phyloP scores from a whole-genome alignment of 2,113 vertebrate species.

The Phyllostomus discolor region DNA sequence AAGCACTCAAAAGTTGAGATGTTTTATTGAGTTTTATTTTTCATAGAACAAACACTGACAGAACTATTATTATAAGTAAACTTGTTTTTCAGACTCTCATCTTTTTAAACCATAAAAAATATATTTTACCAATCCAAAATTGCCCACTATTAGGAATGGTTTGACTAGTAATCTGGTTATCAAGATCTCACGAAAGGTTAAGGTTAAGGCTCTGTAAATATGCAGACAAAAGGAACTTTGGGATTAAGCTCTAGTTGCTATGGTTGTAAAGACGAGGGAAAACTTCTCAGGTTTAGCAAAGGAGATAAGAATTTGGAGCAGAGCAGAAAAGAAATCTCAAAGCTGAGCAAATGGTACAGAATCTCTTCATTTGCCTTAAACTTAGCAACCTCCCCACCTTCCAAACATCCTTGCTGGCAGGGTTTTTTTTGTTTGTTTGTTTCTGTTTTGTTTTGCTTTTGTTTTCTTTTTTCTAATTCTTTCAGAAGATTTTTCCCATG shows the following conservation, averaged over 20 bases:
- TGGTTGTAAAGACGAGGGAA: neutral
- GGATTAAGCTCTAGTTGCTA: neutral
- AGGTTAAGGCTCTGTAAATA: neutral
- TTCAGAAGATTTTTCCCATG: constrained; percentile 39
- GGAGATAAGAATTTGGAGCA: neutral
- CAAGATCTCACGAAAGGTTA: neutral
- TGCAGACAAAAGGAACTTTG: neutral
- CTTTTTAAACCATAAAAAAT: neutral
- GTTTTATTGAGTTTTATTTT: neutral
- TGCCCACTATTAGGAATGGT: neutral
- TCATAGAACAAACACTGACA: neutral
- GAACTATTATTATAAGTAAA: neutral
- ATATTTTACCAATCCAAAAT: neutral
- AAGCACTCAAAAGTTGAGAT: neutral
- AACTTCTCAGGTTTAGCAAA: neutral
- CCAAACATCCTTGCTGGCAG: neutral
- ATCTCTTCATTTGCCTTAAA: constrained; percentile 8
- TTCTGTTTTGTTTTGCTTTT: neutral
- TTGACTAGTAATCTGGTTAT: neutral
- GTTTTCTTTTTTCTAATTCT: constrained; percentile 19
- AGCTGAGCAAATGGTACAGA: neutral
- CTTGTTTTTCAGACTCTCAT: neutral
- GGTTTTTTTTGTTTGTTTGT: neutral
- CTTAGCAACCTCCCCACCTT: neutral
- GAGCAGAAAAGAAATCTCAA: neutral